phyloP scores from a whole-genome alignment of 2,888 invertebrate genomes.

The Orthonevra nobilis region DNA sequence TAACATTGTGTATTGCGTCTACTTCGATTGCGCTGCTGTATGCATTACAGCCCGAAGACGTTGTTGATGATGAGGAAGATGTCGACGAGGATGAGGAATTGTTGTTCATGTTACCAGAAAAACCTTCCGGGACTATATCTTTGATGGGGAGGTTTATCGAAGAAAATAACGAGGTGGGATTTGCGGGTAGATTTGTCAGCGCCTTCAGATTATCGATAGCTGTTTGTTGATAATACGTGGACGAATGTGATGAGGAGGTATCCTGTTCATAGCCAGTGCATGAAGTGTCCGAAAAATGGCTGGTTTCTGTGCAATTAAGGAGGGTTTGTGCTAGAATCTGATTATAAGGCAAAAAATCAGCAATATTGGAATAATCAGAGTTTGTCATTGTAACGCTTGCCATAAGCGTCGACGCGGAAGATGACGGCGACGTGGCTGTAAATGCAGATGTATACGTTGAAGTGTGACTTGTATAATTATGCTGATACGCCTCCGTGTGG shows the following conservation, averaged over 20 bases:
- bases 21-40: slow-evolving; percentile 60
- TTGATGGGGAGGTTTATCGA: slow-evolving; percentile 78
- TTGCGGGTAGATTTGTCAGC: slow-evolving; percentile 80
- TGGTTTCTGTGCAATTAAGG: slow-evolving; percentile 71
- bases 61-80: slow-evolving; percentile 42
- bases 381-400: slow-evolving; percentile 46
- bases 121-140: too few species aligned
- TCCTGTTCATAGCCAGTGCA: slow-evolving; percentile 64
- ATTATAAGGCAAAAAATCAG: slow-evolving; percentile 71
- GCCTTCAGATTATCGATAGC: slow-evolving; percentile 82
- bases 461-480: slow-evolving; percentile 26
- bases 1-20: slow-evolving; percentile 71
- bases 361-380: slow-evolving; percentile 70
- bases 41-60: slow-evolving; percentile 42
- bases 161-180: slow-evolving; percentile 81
- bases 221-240: slow-evolving; percentile 73
- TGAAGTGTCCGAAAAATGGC: slow-evolving; percentile 65
- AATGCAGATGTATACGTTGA: slow-evolving; percentile 40
- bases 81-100: slow-evolving; percentile 51
- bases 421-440: slow-evolving; percentile 47
- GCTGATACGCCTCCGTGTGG: slow-evolving; percentile 34
- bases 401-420: slow-evolving; percentile 44
- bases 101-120: background rate
- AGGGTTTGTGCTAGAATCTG: slow-evolving; percentile 71
- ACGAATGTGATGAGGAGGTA: slow-evolving; percentile 52